phyloP scores from a whole-genome alignment of 2,113 vertebrate species.

The Mohoua ochrocephala region DNA sequence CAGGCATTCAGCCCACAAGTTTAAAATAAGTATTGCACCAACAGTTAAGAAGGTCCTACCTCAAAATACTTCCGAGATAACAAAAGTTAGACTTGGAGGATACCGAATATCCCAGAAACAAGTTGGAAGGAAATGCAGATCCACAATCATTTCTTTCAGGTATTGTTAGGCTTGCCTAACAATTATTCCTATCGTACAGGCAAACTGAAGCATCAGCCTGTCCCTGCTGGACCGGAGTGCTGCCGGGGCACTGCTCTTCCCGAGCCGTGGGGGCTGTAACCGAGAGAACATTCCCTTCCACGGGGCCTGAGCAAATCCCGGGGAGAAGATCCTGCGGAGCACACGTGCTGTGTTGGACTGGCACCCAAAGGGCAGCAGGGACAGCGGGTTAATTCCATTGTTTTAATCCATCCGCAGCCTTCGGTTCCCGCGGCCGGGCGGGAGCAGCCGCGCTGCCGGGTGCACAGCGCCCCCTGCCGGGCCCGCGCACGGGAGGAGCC shows the following conservation, averaged over 20 bases:
- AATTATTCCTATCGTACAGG: not conserved
- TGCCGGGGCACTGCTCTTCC: not conserved
- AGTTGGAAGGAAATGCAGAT: not conserved
- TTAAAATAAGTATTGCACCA: not conserved
- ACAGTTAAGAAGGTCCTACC: not conserved
- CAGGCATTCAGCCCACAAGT: not conserved
- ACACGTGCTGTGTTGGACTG: not conserved
- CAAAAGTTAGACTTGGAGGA: not conserved
- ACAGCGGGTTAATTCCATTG: fast-evolving
- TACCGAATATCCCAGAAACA: not conserved
- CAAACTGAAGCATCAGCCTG: not conserved
- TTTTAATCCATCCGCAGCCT: too few species aligned
- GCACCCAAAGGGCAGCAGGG: not conserved
- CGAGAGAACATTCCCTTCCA: not conserved
- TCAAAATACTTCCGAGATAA: not conserved
- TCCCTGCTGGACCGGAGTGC: not conserved
- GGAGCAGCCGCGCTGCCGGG: not conserved
- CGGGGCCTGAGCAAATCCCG: not conserved
- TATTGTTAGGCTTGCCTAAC: not conserved
- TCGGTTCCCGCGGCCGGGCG: not conserved
- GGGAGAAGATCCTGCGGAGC: not conserved
- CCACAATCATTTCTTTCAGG: not conserved
- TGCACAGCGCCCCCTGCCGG: not conserved
- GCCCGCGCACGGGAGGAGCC: too few species aligned
- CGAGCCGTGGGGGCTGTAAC: not conserved